Evolutionary conservation across 2,113 vertebrate species (phyloP), one percentile per base, ranked within the genome.

Genomic region (Vulpes ferrilata): DNA sequence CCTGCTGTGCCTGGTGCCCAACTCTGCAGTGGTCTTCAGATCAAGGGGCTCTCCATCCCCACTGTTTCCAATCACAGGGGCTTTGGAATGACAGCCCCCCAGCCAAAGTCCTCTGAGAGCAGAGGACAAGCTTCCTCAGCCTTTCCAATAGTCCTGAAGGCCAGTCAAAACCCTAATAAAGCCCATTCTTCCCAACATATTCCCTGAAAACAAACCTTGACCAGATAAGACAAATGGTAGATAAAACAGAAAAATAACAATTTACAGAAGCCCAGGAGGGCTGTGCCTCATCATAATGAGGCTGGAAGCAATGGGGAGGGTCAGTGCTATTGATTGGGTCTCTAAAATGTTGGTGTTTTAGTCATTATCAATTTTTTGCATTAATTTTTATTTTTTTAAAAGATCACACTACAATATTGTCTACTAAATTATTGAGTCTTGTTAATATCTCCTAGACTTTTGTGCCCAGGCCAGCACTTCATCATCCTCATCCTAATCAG

Each of bases 401-500:
- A 19, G 7, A 19, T 16, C 19, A 10, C 7, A 62, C 67, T 11
- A 1, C 8, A n/a, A 19, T 3, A 32, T 19, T 19, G 27, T 19
- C 5, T 17, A 8, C n/a, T 71, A 57, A 2, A 12, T 48, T 38
- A 5, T 53, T 9, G 35, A 19, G 8, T 10, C 43, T 59, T 57
- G 3, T 12, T 20, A 20, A 4, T 1, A 38, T 7, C 16, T 4
- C 0, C 35, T 35, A 1, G 12, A 2, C 25, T 16, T 32, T 23
- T 51, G 38, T 51, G 30, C 30, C 27, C 4, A 2, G 80, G 30
- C 30, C 9, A 5, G 17, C 17, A 11, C 20, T 7, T 17, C 12
- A 7, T 1, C 23, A 9, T 2, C 67, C 55, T 17, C 5, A 0
- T 0, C 27, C 11, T 9, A 7, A 20, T 30, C n/a, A 2, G 30